Percentiles rank a stretch among this genome's conserved stretches.
These are phyloP conservation scores for Rhinoraja longicauda DNA, from an alignment of 2,797 vertebrate species.

Conservation along the genomic window DNA sequence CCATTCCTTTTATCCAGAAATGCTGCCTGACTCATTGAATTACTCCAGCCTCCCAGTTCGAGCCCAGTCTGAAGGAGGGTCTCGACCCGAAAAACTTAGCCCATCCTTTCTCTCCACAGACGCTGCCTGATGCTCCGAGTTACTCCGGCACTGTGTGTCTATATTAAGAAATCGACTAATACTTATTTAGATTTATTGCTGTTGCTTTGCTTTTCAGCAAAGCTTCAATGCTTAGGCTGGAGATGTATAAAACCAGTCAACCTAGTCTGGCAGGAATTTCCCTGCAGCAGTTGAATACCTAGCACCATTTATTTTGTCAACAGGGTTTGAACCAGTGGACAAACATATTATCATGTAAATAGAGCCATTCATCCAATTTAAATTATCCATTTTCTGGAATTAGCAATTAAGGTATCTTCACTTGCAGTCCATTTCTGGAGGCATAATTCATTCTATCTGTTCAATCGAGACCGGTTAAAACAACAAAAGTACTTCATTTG, in stretches of 20 bases:
- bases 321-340: not conserved
- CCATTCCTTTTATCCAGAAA: no score
- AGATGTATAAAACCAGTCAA: not conserved
- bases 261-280: constrained; percentile 11
- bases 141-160: no score
- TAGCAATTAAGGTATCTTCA: constrained; percentile 9
- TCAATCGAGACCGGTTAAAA: constrained; percentile 26
- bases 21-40: no score
- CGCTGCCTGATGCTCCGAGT: no score
- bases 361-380: constrained; percentile 19
- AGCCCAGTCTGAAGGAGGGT: no score
- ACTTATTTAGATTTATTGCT: no score
- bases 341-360: constrained; percentile 31
- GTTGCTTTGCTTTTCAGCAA: no score
- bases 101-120: no score
- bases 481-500: not conserved
- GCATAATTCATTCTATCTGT: not conserved
- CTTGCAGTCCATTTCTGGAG: not conserved
- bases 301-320: not conserved
- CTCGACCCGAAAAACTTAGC: no score
- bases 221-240: not conserved
- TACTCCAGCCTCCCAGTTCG: no score
- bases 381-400: constrained; percentile 7
- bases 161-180: no score
- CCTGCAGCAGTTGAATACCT: not conserved